phyloP scores from a whole-genome alignment of 1,140 invertebrate species.

The Drosophila punjabiensis region DNA sequence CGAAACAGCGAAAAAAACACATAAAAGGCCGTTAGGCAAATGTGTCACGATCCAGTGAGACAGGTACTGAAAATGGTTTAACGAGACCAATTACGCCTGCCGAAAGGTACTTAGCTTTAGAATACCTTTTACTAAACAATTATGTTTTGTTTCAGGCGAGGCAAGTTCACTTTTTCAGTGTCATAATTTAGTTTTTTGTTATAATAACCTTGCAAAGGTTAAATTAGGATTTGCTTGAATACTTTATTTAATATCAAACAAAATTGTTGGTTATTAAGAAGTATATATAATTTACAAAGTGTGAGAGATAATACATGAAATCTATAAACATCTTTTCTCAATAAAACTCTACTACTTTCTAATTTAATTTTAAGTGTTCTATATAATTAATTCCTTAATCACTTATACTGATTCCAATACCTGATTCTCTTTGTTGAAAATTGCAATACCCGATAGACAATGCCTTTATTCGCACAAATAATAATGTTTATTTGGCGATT shows the following conservation, averaged over 20 bases:
- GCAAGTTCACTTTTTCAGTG: not conserved
- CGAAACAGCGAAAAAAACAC: not conserved
- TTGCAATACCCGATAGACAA: conserved; percentile 4
- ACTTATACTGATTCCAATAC: not conserved
- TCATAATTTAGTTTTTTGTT: not conserved
- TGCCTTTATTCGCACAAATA: not conserved
- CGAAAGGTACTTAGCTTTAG: not conserved
- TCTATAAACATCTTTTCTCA: accelerated
- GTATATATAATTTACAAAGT: not conserved
- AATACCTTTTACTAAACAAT: conserved; percentile 8
- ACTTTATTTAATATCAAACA: not conserved
- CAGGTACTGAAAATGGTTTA: conserved; percentile 30
- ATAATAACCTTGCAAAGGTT: not conserved
- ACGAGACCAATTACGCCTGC: conserved; percentile 25
- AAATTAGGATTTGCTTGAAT: not conserved
- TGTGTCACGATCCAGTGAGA: conserved; percentile 51
- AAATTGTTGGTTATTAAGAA: not conserved
- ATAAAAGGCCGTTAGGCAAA: conserved; percentile 42
- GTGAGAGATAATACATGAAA: not conserved
- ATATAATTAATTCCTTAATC: not conserved
- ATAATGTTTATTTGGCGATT: conserved; percentile 42
- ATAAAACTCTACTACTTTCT: not conserved
- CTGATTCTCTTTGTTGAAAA: not conserved
- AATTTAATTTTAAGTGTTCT: not conserved
- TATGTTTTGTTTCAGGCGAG: not conserved